Conservation (phyloP, 1,140 invertebrate genomes). For the Homalodisca vitripennis region DNA sequence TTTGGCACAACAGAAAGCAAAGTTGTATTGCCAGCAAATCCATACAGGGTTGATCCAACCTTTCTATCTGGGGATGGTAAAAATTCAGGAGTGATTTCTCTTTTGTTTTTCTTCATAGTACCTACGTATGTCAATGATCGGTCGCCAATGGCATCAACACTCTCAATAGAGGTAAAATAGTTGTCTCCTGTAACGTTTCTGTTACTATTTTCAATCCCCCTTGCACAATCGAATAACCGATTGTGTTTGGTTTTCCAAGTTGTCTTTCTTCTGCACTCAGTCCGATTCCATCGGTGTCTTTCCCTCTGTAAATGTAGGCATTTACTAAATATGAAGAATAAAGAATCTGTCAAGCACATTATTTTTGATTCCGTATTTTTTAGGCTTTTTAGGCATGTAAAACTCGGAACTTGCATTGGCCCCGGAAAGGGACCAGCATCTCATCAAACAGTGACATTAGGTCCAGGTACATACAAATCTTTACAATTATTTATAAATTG, state of each 20-base stretch:
- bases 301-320: not conserved
- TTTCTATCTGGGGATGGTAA: slow-evolving; percentile 8
- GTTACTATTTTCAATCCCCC: not conserved
- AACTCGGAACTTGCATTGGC: slow-evolving; percentile 45
- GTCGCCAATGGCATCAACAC: slow-evolving; percentile 43
- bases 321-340: slow-evolving; percentile 27
- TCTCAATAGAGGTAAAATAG: slow-evolving; percentile 44
- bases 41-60: slow-evolving; percentile 30
- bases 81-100: slow-evolving; percentile 45
- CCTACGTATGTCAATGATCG: slow-evolving; percentile 33
- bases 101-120: slow-evolving; percentile 45
- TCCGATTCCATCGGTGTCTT: not conserved
- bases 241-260: not conserved
- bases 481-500: slow-evolving; percentile 40
- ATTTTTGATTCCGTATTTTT: slow-evolving; percentile 51
- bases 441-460: slow-evolving; percentile 46
- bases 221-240: not conserved
- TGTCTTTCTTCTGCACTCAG: not conserved
- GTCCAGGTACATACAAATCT: slow-evolving; percentile 37
- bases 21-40: slow-evolving; percentile 40
- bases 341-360: slow-evolving; percentile 41
- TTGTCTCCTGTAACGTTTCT: slow-evolving; percentile 46
- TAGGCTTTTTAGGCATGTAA: slow-evolving; percentile 48
- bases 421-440: slow-evolving; percentile 45
- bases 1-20: slow-evolving; percentile 42